Conservation (phyloP, 2,888 invertebrate genomes). For the Lucinisca nassula region DNA sequence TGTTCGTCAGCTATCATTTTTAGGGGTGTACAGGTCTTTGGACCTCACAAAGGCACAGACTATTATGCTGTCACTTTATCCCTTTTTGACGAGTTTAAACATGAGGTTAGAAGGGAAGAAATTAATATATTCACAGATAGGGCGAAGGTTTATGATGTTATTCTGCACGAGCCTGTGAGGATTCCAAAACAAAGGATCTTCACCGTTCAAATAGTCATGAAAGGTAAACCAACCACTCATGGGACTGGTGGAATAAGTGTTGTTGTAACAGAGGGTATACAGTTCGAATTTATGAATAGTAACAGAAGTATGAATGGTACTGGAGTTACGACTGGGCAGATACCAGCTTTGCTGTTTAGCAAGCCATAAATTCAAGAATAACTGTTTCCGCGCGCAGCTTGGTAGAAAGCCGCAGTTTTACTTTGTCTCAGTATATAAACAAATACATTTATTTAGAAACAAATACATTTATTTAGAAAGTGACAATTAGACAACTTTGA, state of each 20-base stretch:
- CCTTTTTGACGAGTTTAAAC: slow-evolving; percentile 40
- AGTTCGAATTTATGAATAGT: slow-evolving; percentile 61
- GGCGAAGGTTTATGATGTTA: slow-evolving; percentile 49
- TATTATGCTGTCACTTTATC: slow-evolving; percentile 25
- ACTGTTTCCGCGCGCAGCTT: too few relatives aligned
- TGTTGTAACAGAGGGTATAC: slow-evolving; percentile 33
- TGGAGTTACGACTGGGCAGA: slow-evolving; percentile 60
- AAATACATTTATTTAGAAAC: too few relatives aligned
- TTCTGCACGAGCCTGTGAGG: slow-evolving; percentile 29
- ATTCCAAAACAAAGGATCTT: slow-evolving; percentile 24
- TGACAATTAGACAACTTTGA: too few relatives aligned
- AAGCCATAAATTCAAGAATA: slow-evolving; percentile 1
- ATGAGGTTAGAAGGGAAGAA: slow-evolving; percentile 12
- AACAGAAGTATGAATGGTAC: slow-evolving; percentile 65
- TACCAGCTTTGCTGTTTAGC: slow-evolving; percentile 57
- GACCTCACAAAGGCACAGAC: slow-evolving; percentile 22
- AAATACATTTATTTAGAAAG: too few relatives aligned
- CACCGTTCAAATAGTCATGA: slow-evolving; percentile 42
- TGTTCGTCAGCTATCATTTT: slow-evolving; percentile 45
- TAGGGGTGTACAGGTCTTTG: slow-evolving; percentile 58
- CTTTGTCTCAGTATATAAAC: too few relatives aligned
- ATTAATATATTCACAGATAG: slow-evolving; percentile 17
- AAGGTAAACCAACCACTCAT: slow-evolving; percentile 42
- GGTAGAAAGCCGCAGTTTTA: too few relatives aligned
- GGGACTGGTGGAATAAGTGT: slow-evolving; percentile 39